A percentile compares a stretch with the other conserved stretches of the same genome.
These are phyloP conservation scores for Rhinoderma darwinii DNA, from an alignment of 2,113 vertebrate species.

Conservation along the genomic window DNA sequence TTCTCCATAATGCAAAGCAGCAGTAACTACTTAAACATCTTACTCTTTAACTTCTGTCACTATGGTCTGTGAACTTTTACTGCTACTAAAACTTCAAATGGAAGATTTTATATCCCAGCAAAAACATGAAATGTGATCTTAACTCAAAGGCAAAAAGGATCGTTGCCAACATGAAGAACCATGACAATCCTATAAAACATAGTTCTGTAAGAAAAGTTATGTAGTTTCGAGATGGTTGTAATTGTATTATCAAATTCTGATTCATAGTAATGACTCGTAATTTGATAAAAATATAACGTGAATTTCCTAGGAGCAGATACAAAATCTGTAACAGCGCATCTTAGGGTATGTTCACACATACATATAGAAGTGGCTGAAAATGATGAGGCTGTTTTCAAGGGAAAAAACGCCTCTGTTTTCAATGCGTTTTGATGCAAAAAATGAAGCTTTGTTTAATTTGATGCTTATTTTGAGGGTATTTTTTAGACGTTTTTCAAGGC, in stretches of 20 bases:
- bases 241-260: background rate
- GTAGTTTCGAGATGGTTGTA: background rate
- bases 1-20: slow-evolving; percentile 20
- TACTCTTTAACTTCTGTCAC: slow-evolving; percentile 13
- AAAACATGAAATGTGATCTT: slow-evolving; percentile 18
- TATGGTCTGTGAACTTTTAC: slow-evolving; percentile 40
- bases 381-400: too few species aligned
- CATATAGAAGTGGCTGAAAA: too few species aligned
- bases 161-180: background rate
- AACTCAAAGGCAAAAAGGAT: background rate
- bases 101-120: slow-evolving; percentile 23
- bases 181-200: background rate
- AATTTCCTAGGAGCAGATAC: too few species aligned
- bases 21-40: slow-evolving; percentile 19
- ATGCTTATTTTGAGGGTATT: too few species aligned
- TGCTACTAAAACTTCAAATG: slow-evolving; percentile 12
- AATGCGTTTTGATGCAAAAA: too few species aligned
- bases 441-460: too few species aligned
- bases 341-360: too few species aligned
- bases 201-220: background rate
- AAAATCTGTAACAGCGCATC: too few species aligned
- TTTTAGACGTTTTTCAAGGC: too few species aligned
- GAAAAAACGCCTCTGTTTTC: too few species aligned
- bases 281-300: too few species aligned
- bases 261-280: background rate